phyloP scores from a whole-genome alignment of 2,797 vertebrate species.

The Squalus acanthias region DNA sequence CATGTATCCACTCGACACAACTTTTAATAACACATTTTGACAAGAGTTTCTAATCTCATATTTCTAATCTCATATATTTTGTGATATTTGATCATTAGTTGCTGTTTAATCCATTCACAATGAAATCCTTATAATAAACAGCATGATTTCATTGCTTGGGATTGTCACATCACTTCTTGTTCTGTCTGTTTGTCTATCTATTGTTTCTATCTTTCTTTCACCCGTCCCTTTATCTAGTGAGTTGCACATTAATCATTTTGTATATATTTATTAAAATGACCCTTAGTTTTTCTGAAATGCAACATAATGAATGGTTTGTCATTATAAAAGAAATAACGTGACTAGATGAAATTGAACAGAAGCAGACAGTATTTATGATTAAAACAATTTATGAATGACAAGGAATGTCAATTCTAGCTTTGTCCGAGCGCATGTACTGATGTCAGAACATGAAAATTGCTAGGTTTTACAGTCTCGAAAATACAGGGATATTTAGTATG shows the following conservation, averaged over 20 bases:
- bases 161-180: neutral
- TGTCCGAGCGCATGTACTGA: neutral
- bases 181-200: neutral
- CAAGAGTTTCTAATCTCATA: neutral
- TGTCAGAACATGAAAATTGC: neutral
- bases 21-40: neutral
- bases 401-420: neutral
- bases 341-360: neutral
- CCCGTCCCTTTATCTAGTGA: too few relatives aligned
- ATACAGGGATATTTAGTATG: neutral
- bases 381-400: slow-evolving; percentile 15
- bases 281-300: neutral
- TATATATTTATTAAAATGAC: neutral
- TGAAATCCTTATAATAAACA: neutral
- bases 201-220: neutral
- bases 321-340: neutral
- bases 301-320: neutral
- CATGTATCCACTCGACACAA: neutral
- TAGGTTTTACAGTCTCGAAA: neutral
- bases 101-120: neutral
- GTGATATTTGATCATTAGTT: neutral
- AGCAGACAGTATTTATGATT: neutral
- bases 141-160: neutral
- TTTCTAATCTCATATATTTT: neutral
- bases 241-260: neutral